Percentiles rank a stretch among this genome's conserved stretches.
Conservation (phyloP, 2,888 invertebrate species). For the Tenthredo notha region DNA sequence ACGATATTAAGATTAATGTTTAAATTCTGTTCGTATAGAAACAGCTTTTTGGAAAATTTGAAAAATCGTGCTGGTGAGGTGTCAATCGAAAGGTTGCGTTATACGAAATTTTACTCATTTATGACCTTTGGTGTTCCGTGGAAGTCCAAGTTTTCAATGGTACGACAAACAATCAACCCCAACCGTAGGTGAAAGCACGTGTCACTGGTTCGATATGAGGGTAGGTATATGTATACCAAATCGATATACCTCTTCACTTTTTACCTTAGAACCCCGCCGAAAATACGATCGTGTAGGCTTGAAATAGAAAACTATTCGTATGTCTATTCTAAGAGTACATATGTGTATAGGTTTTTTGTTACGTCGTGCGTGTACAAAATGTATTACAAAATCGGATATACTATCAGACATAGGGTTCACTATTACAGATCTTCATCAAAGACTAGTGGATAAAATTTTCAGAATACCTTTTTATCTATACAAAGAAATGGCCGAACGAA, state of each 20-base stretch:
- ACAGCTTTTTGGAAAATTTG: background rate
- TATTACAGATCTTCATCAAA: background rate
- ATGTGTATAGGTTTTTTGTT: background rate
- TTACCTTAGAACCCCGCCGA: background rate
- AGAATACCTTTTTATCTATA: background rate
- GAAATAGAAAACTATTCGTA: slow-evolving; percentile 17
- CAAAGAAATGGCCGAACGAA: background rate
- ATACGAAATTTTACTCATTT: background rate
- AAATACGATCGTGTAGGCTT: background rate
- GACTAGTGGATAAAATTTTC: background rate
- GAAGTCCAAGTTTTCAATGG: background rate
- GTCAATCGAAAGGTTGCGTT: background rate
- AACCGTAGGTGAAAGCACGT: slow-evolving; percentile 26
- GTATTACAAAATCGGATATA: background rate
- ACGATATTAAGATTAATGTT: background rate
- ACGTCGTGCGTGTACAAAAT: background rate
- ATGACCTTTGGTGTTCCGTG: background rate
- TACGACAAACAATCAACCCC: background rate
- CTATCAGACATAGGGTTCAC: background rate
- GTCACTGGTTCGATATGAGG: background rate
- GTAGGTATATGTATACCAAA: background rate
- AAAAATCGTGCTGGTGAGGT: background rate
- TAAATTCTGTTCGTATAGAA: background rate
- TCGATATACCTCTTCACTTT: slow-evolving; percentile 35
- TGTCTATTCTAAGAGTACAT: background rate